A percentile compares a stretch with the other conserved stretches of the same genome.
Conservation (phyloP, 1,140 invertebrate genomes). For the Leptinotarsa lineolata region DNA sequence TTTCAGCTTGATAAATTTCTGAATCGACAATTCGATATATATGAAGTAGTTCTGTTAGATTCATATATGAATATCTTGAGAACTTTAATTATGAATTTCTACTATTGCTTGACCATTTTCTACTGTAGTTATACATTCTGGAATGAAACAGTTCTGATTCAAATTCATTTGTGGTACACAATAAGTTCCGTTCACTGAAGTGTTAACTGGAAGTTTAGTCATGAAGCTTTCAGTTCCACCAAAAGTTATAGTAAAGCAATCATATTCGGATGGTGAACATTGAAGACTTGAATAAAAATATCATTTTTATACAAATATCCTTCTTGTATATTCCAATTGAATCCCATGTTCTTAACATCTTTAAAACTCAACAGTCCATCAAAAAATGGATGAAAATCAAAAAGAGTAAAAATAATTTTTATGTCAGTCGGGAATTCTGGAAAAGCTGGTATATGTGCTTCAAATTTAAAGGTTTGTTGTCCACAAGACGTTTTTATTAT, state of each 20-base stretch:
- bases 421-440: not conserved
- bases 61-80: slow-evolving; percentile 19
- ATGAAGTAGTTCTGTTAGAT: not conserved
- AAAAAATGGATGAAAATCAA: slow-evolving; percentile 15
- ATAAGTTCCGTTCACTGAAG: slow-evolving; percentile 3
- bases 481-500: slow-evolving; percentile 16
- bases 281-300: not conserved
- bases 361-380: slow-evolving; percentile 15
- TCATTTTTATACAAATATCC: slow-evolving; percentile 12
- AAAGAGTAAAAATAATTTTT: slow-evolving; percentile 3
- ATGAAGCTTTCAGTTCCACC: not conserved
- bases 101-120: no score
- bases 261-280: no score
- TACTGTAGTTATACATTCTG: no score
- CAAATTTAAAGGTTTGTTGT: slow-evolving; percentile 12
- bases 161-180: not conserved
- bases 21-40: slow-evolving; percentile 11
- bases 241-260: no score
- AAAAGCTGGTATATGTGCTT: slow-evolving; percentile 14
- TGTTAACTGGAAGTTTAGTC: not conserved
- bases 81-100: no score
- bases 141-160: slow-evolving; percentile 13
- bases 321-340: slow-evolving; percentile 12
- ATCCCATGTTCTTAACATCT: slow-evolving; percentile 12
- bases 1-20: slow-evolving; percentile 24